Percentiles rank a stretch among this genome's conserved stretches.
phyloP scores from a whole-genome alignment of 2,113 vertebrate genomes.

The Hiodon tergisus region DNA sequence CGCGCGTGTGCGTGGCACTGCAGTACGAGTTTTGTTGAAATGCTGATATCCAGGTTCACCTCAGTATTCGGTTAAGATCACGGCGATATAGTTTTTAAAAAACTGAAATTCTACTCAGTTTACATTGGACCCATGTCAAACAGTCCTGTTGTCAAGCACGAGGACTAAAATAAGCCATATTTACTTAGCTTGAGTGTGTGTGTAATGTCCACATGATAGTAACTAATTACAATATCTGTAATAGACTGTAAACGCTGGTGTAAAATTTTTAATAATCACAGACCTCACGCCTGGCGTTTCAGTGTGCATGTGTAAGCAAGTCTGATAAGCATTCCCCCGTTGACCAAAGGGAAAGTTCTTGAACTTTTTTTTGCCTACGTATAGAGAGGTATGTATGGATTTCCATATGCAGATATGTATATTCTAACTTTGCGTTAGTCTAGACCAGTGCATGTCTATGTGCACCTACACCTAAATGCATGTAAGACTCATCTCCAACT shows the following conservation, averaged over 20 bases:
- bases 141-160: slow-evolving; percentile 18
- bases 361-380: background rate
- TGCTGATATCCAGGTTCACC: background rate
- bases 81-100: background rate
- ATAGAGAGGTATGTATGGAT: background rate
- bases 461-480: slow-evolving; percentile 34
- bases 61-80: slow-evolving; percentile 20
- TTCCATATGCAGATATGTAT: slow-evolving; percentile 49
- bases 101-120: background rate
- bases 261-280: slow-evolving; percentile 20
- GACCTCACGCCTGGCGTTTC: slow-evolving; percentile 13
- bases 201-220: background rate
- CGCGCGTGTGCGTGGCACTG: slow-evolving; percentile 25
- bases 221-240: background rate
- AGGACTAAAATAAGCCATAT: too few species aligned
- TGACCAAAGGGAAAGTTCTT: background rate
- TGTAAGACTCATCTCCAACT: slow-evolving; percentile 40
- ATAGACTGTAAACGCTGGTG: slow-evolving; percentile 37
- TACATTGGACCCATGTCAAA: background rate
- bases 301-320: slow-evolving; percentile 16
- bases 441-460: slow-evolving; percentile 32
- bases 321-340: background rate
- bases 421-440: slow-evolving; percentile 41
- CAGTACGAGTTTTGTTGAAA: background rate
- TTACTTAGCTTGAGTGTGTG: too few species aligned